Base-by-base conservation (phyloP, 2,888 invertebrate genomes). In the Melikaiella ostensackeni region DNA sequence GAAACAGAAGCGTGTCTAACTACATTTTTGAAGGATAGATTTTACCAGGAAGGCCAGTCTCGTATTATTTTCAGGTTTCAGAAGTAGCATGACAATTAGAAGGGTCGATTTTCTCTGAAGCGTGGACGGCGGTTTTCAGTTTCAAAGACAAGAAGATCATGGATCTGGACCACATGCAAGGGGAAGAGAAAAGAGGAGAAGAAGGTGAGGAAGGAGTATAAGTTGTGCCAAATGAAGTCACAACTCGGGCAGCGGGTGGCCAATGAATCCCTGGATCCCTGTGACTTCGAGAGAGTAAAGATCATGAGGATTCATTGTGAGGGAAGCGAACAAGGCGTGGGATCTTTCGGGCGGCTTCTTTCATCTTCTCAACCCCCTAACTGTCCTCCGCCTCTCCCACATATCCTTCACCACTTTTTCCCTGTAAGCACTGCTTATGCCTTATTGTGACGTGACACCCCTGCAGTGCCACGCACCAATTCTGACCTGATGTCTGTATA, bases 161-260 rank as follows among this genome's bases (percentile, higher is more conserved):
- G 46, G 46, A 50, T 70, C 66, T 46, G 46, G 66, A 70, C 70
- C 70, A 50, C 70, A 70, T 70, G 50, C 70, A 70, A 27, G 50
- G 50, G 66, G 6, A 27, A 46, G 50, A 70, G 38, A 38, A 27
- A 46, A 27, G 50, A 70, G 70, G 64, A 75, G 61, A 59, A 76
- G 76, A 75, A 78, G 74, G 75, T 57, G 62, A 64, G 75, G 76
- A 61, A 42, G 74, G 74, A 46, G 74, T 74, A 74, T 38, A 74
- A 57, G 83, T 87, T 86, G 86, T 86, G 84, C 85, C 84, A 89
- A 90, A 91, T 91, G 87, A 90, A 91, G 91, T 91, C 90, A 91
- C 89, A 90, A 90, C 90, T 89, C 74, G 84, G 87, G 80, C 90
- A 89, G 88, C 90, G 90, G 90, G 91, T 89, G 90, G 88, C 82